These are phyloP conservation scores for Saxidomus purpurata DNA, from an alignment of 1,140 invertebrate genomes.

Conservation along the genomic window DNA sequence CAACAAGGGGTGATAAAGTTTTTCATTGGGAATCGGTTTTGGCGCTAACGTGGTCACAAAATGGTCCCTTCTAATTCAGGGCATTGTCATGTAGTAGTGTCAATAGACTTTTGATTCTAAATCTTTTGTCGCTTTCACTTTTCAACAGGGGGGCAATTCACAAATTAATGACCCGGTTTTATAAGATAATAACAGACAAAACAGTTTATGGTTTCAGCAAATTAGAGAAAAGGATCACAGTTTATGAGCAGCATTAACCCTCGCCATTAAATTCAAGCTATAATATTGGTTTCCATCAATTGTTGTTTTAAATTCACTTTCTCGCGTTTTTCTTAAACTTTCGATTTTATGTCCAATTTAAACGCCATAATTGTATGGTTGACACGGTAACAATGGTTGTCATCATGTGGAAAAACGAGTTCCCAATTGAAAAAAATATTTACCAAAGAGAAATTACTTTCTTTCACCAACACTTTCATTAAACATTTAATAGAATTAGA, in stretches of 20 bases:
- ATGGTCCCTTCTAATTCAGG: neutral
- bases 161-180: slow-evolving; percentile 62
- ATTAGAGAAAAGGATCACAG: slow-evolving; percentile 17
- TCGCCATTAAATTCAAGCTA: slow-evolving; percentile 10
- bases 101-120: neutral
- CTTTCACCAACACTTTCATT: neutral
- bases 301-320: slow-evolving; percentile 46
- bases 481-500: too few relatives aligned
- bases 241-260: slow-evolving; percentile 55
- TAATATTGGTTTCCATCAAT: slow-evolving; percentile 6
- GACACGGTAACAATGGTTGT: neutral
- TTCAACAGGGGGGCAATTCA: slow-evolving; percentile 41
- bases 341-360: slow-evolving; percentile 36
- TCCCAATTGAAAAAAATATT: neutral
- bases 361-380: slow-evolving; percentile 28
- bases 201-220: slow-evolving; percentile 39
- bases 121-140: slow-evolving; percentile 54
- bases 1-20: slow-evolving; percentile 4
- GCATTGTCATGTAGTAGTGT: neutral
- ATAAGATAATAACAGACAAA: slow-evolving; percentile 51
- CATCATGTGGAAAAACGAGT: neutral
- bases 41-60: slow-evolving; percentile 45
- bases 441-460: neutral
- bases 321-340: slow-evolving; percentile 23
- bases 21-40: slow-evolving; percentile 28